Base-by-base conservation (phyloP, 1,140 invertebrate species). In the Drosophila miranda region DNA sequence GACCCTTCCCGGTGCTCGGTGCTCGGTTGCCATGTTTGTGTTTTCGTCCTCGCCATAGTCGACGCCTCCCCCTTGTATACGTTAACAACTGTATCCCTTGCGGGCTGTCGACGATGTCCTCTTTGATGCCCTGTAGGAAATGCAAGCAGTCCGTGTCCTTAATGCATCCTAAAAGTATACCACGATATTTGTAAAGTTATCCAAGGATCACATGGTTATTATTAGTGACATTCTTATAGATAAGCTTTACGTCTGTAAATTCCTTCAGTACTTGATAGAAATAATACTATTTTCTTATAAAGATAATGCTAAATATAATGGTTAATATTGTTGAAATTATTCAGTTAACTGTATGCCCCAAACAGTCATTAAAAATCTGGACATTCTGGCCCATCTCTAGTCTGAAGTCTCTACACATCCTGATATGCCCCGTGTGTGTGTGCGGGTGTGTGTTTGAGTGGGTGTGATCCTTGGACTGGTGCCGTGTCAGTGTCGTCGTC, bases 1-100 rank as follows among this genome's bases (percentile, higher is more conserved):
- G 54, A 51, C 56, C 75, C 43, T 60, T 60, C 52, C 58, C 59
- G 63, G 60, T 67, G 69, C 69, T 78, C 73, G 75, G 75, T 46
- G 69, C 69, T 78, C 73, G 75, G 75, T 46, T 66, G 70, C 75
- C 79, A 78, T 83, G 75, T 78, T 82, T 48, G 62, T 70, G 78
- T 62, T 72, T 57, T 73, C 67, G 57, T 68, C 46, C 45, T 51
- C 55, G 58, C 57, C 67, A 64, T 50, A 56, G 62, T 59, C 55
- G 59, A 51, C 54, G 63, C 79, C 53, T 59, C 43, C 70, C 64
- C 70, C 58, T 63, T 53, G 72, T 81, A 61, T 59, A 83, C 75
- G 71, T 78, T 66, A 76, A 84, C 77, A 84, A 84, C 72, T 84
- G 76, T 84, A 84, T 84, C 80, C 80, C 76, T 84, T 80, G 74